A percentile compares a stretch with the other conserved stretches of the same genome.
Evolutionary conservation across 2,888 invertebrate species (phyloP).

Genomic region (Lutraria lutraria): DNA sequence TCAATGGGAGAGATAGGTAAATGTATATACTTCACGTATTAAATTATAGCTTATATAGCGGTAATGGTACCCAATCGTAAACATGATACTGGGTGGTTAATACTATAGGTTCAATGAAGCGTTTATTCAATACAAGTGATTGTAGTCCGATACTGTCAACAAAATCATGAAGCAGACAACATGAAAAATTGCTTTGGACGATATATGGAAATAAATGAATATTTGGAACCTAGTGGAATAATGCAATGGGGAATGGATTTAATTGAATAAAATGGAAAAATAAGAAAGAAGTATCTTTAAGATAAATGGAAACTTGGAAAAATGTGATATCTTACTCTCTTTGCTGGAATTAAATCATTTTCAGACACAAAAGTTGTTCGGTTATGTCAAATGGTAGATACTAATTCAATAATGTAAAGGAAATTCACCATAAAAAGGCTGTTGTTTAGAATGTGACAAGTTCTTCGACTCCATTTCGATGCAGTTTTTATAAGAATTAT

Average conservation of each 20-base stretch:
- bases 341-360: background rate
- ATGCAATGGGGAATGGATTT: background rate
- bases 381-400: background rate
- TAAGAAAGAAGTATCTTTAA: background rate
- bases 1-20: conserved; percentile 49
- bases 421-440: background rate
- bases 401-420: background rate
- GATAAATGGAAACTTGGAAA: background rate
- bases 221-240: background rate
- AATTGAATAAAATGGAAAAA: background rate
- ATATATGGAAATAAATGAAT: conserved; percentile 32
- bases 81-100: conserved; percentile 45
- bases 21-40: conserved; percentile 24
- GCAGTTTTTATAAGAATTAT: conserved; percentile 36
- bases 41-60: background rate
- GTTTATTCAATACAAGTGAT: conserved; percentile 64
- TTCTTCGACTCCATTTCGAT: conserved; percentile 11
- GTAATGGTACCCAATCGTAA: conserved; percentile 35
- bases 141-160: conserved; percentile 62
- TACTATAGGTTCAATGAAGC: conserved; percentile 59
- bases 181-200: conserved; percentile 32
- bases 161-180: conserved; percentile 48
- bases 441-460: background rate
- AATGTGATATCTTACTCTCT: background rate
- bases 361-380: background rate